Evolutionary conservation across 2,113 vertebrate genomes (phyloP), one percentile per base, ranked within the genome.

Genomic region (Apodemus sylvaticus): DNA sequence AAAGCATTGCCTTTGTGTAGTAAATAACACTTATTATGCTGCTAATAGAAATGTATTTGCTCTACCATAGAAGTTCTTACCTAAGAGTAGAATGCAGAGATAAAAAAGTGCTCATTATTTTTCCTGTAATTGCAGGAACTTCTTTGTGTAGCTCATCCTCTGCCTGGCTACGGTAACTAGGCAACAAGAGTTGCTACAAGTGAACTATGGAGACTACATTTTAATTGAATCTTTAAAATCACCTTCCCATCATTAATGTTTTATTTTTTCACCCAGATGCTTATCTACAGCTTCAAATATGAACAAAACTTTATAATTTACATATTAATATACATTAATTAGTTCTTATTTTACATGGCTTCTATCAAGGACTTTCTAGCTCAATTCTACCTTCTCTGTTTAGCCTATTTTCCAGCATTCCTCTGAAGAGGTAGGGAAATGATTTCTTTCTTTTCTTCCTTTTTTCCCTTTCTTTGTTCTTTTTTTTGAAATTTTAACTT

Each of bases 81-180:
- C 86, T 96, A 95, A 96, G 70, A 89, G 53, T 22, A 95, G 90
- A 90, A 91, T 24, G 83, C 62, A 14, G 26, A 96, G 86, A 97
- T 94, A 97, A 77, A 66, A 66, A 89, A 93, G 55, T 85, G 16
- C 62, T 97, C 83, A 88, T 96, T 96, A 94, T 97, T 97, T 95
- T 97, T 91, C 94, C 86, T 82, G 88, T 45, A 78, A 86, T 93
- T 92, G 79, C 96, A 81, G 94, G 91, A 82, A 93, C 81, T 96
- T 96, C 19, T 68, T 91, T 94, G 36, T 96, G 42, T 89, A 81
- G 74, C 78, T 96, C 76, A n/a, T 94, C 96, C 92, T 96, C 39
- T 96, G 91, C n/a, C 55, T 97, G 36, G 74, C n/a, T n/a, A n/a
- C 94, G 85, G 96, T 97, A 96, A 96, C 97, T 74, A 97, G 90